Evolutionary conservation across 2,797 vertebrate genomes (phyloP).

Genomic region (Phaenicophaeus curvirostris): DNA sequence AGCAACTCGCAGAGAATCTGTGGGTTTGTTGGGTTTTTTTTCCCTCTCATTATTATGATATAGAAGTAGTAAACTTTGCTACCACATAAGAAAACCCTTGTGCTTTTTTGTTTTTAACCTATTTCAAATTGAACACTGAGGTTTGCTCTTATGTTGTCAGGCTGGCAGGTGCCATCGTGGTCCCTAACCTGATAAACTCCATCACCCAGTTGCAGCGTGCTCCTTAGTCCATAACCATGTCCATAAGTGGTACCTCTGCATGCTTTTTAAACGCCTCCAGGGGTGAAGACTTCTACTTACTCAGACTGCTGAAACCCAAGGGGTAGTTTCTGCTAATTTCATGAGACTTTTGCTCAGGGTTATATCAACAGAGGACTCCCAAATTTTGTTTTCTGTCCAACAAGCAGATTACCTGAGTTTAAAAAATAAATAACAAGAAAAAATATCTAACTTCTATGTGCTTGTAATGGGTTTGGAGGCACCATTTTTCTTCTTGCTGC

Average conservation of each 20-base stretch:
- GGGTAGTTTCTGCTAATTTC: background rate
- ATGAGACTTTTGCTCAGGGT: background rate
- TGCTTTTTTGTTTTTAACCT: background rate
- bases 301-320: background rate
- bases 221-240: background rate
- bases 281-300: background rate
- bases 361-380: background rate
- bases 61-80: background rate
- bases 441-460: background rate
- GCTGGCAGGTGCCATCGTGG: background rate
- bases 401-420: background rate
- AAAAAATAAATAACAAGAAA: background rate
- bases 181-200: background rate
- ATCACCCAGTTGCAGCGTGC: background rate
- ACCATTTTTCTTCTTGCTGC: background rate
- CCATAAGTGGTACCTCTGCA: too few species aligned
- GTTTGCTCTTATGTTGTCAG: background rate
- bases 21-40: background rate
- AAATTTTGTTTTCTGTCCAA: background rate
- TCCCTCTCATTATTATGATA: background rate
- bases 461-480: background rate
- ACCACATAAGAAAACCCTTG: background rate
- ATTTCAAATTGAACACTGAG: background rate
- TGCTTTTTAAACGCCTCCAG: too few species aligned
- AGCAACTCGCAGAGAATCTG: background rate